phyloP scores from a whole-genome alignment of 2,888 invertebrate genomes.

The Brachyopa scutellaris region DNA sequence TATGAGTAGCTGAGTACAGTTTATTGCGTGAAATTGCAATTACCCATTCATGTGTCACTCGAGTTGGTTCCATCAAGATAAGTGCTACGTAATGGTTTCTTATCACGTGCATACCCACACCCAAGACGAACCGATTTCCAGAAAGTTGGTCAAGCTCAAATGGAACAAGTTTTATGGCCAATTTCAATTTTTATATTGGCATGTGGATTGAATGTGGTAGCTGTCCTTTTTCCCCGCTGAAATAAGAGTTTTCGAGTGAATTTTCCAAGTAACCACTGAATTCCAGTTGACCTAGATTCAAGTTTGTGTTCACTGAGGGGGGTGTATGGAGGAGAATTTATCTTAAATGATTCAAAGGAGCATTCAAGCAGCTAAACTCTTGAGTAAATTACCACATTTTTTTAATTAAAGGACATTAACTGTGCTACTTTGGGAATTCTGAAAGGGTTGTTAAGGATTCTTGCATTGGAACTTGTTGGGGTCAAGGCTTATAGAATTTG shows the following conservation, averaged over 20 bases:
- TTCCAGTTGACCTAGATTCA: constrained; percentile 60
- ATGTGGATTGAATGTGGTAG: not conserved
- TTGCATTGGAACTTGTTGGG: not conserved
- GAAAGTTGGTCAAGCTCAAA: constrained; percentile 59
- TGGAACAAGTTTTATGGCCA: constrained; percentile 49
- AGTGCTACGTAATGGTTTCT: constrained; percentile 40
- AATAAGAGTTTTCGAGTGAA: not conserved
- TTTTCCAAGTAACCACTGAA: constrained; percentile 44
- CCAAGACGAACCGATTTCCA: constrained; percentile 21
- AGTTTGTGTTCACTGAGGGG: constrained; percentile 16
- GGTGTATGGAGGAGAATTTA: constrained; percentile 31
- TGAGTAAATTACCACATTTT: constrained; percentile 41
- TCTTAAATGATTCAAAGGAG: constrained; percentile 45
- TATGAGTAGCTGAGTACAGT: not conserved
- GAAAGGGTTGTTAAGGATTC: too few species aligned
- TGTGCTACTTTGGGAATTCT: not conserved
- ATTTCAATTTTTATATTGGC: constrained; percentile 34
- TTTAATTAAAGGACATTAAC: not conserved
- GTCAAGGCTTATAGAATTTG: not conserved
- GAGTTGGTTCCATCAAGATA: constrained; percentile 49
- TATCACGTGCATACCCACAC: constrained; percentile 16
- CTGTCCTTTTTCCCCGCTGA: constrained; percentile 9
- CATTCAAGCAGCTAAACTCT: constrained; percentile 38
- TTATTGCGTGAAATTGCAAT: constrained; percentile 37
- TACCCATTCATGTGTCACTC: constrained; percentile 50